Evolutionary conservation across 2,888 invertebrate species (phyloP), one percentile per base, ranked within the genome.

Genomic region (Pseudanteris insignis): DNA sequence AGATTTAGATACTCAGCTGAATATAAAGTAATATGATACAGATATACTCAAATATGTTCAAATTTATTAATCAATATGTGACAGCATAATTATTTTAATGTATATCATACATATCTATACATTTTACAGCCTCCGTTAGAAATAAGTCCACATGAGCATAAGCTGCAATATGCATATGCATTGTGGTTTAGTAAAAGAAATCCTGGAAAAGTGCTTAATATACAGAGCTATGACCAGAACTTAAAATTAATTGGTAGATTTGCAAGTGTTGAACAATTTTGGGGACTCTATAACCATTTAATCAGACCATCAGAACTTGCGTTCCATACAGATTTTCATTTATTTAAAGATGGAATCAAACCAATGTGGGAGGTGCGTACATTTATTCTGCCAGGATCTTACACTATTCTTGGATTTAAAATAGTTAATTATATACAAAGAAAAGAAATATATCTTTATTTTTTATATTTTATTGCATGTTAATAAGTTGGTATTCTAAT

Each of bases 281-380:
- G 98, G 98, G 88, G 90, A 25, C 84, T 95, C 61, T 98, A 98
- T 83, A 89, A 92, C 79, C 96, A 96, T 82, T 84, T 97, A 74
- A 87, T 90, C 67, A 87, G 96, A 72, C 93, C 97, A 40, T 88
- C 91, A 51, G 94, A 97, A 73, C 85, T 98, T 70, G 89, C 91
- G 30, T 91, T 93, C 10, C 93, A 94, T 74, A 88, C 94, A 74
- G 96, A 98, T 82, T 88, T 96, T 75, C 97, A 97, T 81, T 86
- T 99, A 60, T 99, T 99, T 82, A 98, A 98, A 85, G 88, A 95
- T 72, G 98, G 97, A 69, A 96, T 99, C 74, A 94, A 95, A 81
- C 98, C 98, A 12, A 97, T 99, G 92, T 99, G 98, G 99, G 99
- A 99, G 81, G 88, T 86, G 71, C 72, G 80, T 71, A 37, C 33